These are phyloP conservation scores for Eira barbara DNA, from an alignment of 2,113 vertebrate genomes.

Conservation along the genomic window DNA sequence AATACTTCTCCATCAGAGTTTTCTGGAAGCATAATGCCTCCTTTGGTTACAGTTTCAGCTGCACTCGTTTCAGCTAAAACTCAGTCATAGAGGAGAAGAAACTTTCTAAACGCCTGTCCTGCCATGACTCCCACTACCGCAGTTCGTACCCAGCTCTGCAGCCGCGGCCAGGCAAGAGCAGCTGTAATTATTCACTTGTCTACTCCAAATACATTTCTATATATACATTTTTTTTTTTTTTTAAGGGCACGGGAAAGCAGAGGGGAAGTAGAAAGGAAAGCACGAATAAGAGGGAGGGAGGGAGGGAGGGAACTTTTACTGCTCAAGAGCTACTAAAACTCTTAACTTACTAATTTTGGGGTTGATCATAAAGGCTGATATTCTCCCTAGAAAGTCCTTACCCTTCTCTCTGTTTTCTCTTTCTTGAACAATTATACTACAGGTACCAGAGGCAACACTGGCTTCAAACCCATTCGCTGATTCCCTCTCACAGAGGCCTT, in stretches of 20 bases:
- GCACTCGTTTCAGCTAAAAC: neutral
- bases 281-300: neutral
- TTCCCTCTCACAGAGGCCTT: constrained; percentile 88
- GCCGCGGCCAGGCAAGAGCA: neutral
- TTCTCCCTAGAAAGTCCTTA: constrained; percentile 52
- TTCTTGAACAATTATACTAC: constrained; percentile 86
- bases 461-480: constrained; percentile 89
- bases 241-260: neutral
- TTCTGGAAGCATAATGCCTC: neutral
- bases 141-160: neutral
- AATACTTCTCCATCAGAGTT: neutral
- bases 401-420: constrained; percentile 89
- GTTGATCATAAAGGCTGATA: neutral
- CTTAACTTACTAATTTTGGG: neutral
- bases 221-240: neutral
- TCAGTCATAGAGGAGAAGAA: neutral
- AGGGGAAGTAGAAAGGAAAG: neutral
- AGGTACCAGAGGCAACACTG: constrained; percentile 85
- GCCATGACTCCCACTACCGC: neutral
- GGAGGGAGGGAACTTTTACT: neutral
- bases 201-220: neutral
- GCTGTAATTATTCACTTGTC: neutral
- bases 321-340: neutral
- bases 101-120: neutral
- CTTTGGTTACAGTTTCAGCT: neutral